These are phyloP conservation scores for Marronus borbonicus DNA, from an alignment of 2,888 invertebrate genomes.

Conservation along the genomic window DNA sequence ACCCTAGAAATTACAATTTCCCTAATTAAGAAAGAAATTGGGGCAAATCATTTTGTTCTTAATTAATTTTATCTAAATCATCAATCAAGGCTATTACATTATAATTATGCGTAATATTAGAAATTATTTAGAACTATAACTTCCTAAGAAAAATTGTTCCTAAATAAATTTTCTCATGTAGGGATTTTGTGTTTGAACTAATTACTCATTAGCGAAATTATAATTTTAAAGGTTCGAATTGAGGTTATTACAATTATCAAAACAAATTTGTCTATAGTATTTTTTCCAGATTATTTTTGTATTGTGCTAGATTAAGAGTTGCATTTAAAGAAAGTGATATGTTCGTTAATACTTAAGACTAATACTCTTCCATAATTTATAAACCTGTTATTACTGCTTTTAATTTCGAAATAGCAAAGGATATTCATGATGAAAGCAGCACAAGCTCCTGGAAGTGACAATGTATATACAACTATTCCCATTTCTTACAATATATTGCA, in stretches of 20 bases:
- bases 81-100: no score
- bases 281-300: background rate
- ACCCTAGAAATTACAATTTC: no score
- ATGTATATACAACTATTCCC: conserved; percentile 22
- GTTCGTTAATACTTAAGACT: background rate
- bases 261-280: background rate
- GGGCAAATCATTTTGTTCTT: no score
- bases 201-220: background rate
- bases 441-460: conserved; percentile 28
- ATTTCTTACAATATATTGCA: conserved; percentile 31
- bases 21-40: no score
- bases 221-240: background rate
- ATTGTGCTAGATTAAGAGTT: background rate
- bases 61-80: no score
- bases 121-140: no score
- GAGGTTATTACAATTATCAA: background rate
- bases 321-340: background rate
- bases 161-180: background rate
- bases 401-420: no score
- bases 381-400: no score
- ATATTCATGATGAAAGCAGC: conserved; percentile 30
- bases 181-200: no score
- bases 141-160: no score
- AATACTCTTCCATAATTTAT: no score
- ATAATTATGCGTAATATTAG: no score